Base-by-base conservation (phyloP, 2,113 vertebrate species). In the Gavialis gangeticus region DNA sequence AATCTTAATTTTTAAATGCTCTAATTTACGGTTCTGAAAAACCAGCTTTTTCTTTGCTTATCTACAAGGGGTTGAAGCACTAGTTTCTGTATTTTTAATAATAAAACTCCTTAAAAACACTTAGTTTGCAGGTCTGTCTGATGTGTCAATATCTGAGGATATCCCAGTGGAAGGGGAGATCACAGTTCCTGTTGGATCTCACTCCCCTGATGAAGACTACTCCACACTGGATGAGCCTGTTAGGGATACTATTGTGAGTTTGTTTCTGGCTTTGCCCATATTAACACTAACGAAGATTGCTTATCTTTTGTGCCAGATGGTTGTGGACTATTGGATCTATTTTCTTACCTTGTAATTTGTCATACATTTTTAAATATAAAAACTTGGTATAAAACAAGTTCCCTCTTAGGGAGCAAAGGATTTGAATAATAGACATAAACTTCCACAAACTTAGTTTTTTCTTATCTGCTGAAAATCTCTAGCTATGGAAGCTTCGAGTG, bases 221-320 rank as follows among this genome's bases (percentile, higher is more conserved):
- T 99, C 99, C 25, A 99, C 99, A 0, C 94, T 99, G 95, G 99
- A 99, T 57, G 99, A 99, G 94, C 99, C 99, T 1, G 99, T 99
- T 90, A 98, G 96, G 82, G 99, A 98, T 28, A 99, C 99, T 8
- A 98, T 99, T 21, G 99, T 99, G 97, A 98, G 98, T 98, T 78
- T 58, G 9, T 58, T 30, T 34, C 7, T 46, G 58, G 37, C 25
- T 1, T 1, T n/a, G 1, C 2, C 37, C 60, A 0, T 12, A 6
- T 9, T 12, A 5, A 27, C 76, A 2, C 11, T 46, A 8, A 6
- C 0, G 0, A 18, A 5, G 25, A 80, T 37, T 71, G 8, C 13
- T 59, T 12, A 4, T 58, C 1, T 5, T 8, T 73, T 22, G 55
- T 73, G 46, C 7, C 22, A 28, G 2, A 30, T 78, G 18, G 17